A percentile compares a stretch with the other conserved stretches of the same genome.
phyloP scores from a whole-genome alignment of 1,140 invertebrate species.

The Aradophagus sp. region DNA sequence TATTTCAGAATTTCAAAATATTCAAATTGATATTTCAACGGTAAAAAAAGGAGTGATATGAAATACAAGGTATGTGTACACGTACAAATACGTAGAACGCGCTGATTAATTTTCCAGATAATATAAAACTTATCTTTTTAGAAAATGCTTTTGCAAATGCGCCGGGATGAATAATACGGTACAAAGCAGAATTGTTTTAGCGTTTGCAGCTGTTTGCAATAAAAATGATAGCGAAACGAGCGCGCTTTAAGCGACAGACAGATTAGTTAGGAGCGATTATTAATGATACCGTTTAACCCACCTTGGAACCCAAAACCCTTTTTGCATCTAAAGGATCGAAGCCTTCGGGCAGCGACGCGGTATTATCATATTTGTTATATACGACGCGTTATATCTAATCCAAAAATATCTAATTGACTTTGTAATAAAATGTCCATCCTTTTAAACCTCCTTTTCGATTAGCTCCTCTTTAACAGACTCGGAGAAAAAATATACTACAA shows the following conservation, averaged over 20 bases:
- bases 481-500: too few species aligned
- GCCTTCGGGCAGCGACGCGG: conserved; percentile 65
- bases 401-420: conserved; percentile 74
- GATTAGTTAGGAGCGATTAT: conserved; percentile 75
- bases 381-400: conserved; percentile 74
- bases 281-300: conserved; percentile 76
- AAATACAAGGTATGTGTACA: too few species aligned
- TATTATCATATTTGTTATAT: conserved; percentile 76
- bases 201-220: conserved; percentile 48
- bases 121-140: too few species aligned
- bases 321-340: conserved; percentile 55
- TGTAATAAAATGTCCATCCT: conserved; percentile 69
- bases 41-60: too few species aligned
- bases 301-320: conserved; percentile 65
- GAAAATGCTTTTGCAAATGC: not conserved
- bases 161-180: conserved; percentile 13
- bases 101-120: too few species aligned
- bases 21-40: too few species aligned
- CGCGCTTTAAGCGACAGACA: conserved; percentile 75
- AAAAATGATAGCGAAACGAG: conserved; percentile 72
- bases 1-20: too few species aligned
- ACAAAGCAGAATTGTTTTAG: conserved; percentile 28
- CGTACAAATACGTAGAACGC: too few species aligned
- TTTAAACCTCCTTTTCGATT: conserved; percentile 56
- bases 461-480: too few species aligned